Base-by-base conservation (phyloP, 1,140 invertebrate species). In the Hyphantria cunea region DNA sequence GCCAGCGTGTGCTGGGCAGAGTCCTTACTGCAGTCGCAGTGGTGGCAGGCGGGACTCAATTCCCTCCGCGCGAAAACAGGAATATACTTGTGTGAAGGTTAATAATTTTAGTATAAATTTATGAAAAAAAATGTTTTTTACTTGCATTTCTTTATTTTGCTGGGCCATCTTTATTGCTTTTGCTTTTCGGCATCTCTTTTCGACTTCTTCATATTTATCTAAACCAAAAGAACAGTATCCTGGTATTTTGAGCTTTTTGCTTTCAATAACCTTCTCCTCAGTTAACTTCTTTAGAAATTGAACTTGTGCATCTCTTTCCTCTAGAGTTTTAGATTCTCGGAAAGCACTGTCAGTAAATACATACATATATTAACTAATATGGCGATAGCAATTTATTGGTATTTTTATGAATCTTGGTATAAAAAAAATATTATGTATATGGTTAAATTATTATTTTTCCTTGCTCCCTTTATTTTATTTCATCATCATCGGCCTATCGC, bases 301-400 rank as follows among this genome's bases (percentile, higher is more conserved):
- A 12, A 87, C 53, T 72, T 84, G 75, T 10, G 59, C 48, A 13
- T 86, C 76, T 69, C 77, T 72, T 72, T 82, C 83, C 70, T 81
- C 79, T 39, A 74, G 52, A 12, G 69, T 66, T 74, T 80, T 85
- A 4, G 80, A 85, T 70, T 75, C 66, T 6, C 69, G 15, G n/a
- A 85, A 50, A 15, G 77, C 78, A 54, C 82, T 85, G 45, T 6
- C 59, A 53, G 17, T 17, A 11, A 31, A 12, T 4, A 11, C n/a
- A n/a, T n/a, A n/a, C n/a, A n/a, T n/a, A n/a, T 0, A 37, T 4
- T 37, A 37, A 25, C 17, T 25, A 25, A 25, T 3, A 25, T 25
- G 5, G 17, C 5, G 1, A 1, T 5, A 3, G 1, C 5, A 25
- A 25, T 25, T 25, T 25, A 25, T 25, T 3, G 5, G 1, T 25